Conservation (phyloP, 2,797 vertebrate genomes). For the Podarcis lilfordi region DNA sequence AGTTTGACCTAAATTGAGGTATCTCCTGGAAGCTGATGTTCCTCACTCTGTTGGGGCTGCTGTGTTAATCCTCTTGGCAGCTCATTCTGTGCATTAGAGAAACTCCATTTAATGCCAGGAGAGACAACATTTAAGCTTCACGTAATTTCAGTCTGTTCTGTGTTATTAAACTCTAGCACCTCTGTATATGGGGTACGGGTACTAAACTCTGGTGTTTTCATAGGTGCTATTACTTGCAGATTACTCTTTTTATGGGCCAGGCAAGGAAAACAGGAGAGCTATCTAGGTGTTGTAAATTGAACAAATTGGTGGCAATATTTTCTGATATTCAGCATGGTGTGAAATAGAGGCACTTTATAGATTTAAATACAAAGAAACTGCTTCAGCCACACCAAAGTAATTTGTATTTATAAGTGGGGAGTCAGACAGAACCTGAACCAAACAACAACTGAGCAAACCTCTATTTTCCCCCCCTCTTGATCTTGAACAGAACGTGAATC, state of each 20-base stretch:
- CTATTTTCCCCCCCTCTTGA: not conserved
- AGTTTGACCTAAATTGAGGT: not conserved
- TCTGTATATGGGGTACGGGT: not conserved
- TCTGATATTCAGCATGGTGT: slow-evolving; percentile 57
- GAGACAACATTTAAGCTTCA: slow-evolving; percentile 32
- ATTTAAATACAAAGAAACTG: slow-evolving; percentile 57
- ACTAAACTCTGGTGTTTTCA: slow-evolving; percentile 19
- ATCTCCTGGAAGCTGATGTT: not conserved
- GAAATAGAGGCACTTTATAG: slow-evolving; percentile 53
- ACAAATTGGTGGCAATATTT: slow-evolving; percentile 63
- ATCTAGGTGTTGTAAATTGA: slow-evolving; percentile 65
- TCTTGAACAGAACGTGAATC: not conserved
- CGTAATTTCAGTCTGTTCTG: slow-evolving; percentile 38
- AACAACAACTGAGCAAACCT: not conserved
- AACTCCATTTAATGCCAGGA: slow-evolving; percentile 33
- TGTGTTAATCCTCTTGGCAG: not conserved
- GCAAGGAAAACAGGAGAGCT: slow-evolving; percentile 55
- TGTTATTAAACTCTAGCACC: slow-evolving; percentile 26
- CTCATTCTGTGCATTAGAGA: slow-evolving; percentile 32
- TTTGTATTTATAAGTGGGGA: slow-evolving; percentile 32
- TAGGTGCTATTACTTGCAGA: slow-evolving; percentile 55
- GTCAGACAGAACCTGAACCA: not conserved
- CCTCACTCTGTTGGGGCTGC: not conserved
- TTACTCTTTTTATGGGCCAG: slow-evolving; percentile 61
- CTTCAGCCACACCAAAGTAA: slow-evolving; percentile 40